These are phyloP conservation scores for Adelphocoris suturalis DNA, from an alignment of 2,888 invertebrate genomes.

Conservation along the genomic window DNA sequence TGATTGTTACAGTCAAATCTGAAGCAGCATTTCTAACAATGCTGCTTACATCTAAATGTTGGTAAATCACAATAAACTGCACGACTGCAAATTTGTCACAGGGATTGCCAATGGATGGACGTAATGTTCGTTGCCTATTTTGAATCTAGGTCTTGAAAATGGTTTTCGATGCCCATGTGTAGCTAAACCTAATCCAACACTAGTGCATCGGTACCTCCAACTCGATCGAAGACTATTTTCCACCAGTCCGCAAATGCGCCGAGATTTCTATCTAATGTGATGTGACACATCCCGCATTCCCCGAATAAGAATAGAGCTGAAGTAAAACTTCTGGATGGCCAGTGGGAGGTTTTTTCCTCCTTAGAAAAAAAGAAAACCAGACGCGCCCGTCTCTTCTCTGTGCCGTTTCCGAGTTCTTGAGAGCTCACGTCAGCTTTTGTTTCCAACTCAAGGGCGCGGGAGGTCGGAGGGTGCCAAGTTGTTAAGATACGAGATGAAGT, in stretches of 20 bases:
- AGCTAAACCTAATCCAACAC: no score
- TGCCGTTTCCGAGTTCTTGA: constrained; percentile 12
- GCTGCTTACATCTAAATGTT: no score
- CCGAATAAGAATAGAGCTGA: constrained; percentile 10
- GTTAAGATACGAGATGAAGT: not conserved
- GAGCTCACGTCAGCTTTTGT: constrained; percentile 19
- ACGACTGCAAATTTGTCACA: no score
- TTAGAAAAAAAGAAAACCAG: not conserved
- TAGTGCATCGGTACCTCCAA: no score
- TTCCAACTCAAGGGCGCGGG: constrained; percentile 10
- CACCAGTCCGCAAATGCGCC: not conserved
- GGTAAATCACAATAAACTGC: no score
- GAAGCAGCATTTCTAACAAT: no score
- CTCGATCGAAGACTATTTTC: not conserved
- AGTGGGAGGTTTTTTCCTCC: not conserved
- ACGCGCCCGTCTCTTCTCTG: not conserved
- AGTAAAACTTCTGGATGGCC: not conserved
- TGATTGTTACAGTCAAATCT: no score
- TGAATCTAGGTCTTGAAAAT: no score
- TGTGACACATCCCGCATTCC: not conserved
- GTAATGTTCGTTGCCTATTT: no score
- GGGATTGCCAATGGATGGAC: no score
- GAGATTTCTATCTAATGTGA: not conserved
- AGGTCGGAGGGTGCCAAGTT: constrained; percentile 12
- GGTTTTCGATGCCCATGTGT: no score